Evolutionary conservation across 2,888 invertebrate species (phyloP), one percentile per base, ranked within the genome.

Genomic region (Eumacrocentrus americanus): DNA sequence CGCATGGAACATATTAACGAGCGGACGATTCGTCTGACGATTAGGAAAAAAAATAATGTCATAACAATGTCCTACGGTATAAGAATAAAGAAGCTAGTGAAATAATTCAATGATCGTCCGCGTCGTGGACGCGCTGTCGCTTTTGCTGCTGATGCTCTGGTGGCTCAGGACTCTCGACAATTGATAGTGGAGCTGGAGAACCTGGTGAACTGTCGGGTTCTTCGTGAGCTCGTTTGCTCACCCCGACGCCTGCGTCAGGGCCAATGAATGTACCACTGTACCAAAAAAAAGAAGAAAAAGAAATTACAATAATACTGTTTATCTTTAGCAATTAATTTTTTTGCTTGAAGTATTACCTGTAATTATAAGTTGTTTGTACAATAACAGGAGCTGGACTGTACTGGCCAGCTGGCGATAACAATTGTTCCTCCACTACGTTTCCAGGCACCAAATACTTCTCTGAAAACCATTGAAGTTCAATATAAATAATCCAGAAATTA

Each of bases 361-460:
- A 85, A 70, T 84, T 84, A 72, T 84, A 83, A 74, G 84, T 85
- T 69, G 84, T 84, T 82, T 86, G 86, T 73, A 86, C 86, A 75
- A 86, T 86, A 70, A 86, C 86, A 68, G 86, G 86, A 72, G 86
- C 86, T 61, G 85, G 86, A 72, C 86, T 84, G 71, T 83, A 86
- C 35, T 79, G 80, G 60, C 84, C 81, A 67, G 83, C 82, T 37
- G 85, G 85, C 61, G 86, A 86, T 74, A 85, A 77, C 65, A 85
- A 84, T 68, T 84, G 82, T 70, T 86, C 85, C 72, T 86, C 85
- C 54, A 82, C 77, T 56, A 82, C 75, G 66, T 77, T 81, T 60
- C 82, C 82, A 69, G 81, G 79, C 70, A 81, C 78, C 70, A 82
- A 78, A 63, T 84, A 85, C 77, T 85, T 85, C 69, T 86, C 85